Conservation (phyloP, 2,888 invertebrate species). For the Stenodera caucasica region DNA sequence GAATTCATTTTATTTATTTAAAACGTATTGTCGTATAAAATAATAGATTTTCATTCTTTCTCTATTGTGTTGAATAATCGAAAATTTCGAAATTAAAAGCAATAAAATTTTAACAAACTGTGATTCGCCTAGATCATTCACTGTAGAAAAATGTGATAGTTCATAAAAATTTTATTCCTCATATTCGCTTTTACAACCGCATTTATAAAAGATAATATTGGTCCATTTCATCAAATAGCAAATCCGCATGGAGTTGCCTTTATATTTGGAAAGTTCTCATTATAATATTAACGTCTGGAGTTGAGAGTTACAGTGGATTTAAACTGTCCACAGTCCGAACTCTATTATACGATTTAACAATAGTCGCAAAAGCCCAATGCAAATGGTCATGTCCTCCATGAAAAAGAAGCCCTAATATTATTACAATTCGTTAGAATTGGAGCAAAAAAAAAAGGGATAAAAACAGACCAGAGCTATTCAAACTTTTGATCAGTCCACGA, state of each 20-base stretch:
- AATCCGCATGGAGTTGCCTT: too few species aligned
- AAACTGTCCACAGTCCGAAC: background rate
- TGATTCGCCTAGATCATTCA: background rate
- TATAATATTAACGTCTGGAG: background rate
- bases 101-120: background rate
- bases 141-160: background rate
- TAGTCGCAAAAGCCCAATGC: slow-evolving; percentile 14
- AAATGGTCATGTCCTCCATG: slow-evolving; percentile 11
- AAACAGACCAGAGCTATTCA: too few species aligned
- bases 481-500: too few species aligned
- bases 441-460: too few species aligned
- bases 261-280: background rate
- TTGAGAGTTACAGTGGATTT: background rate
- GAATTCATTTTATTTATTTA: background rate
- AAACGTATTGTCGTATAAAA: background rate
- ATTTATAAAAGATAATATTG: too few species aligned
- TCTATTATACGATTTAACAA: slow-evolving; percentile 13
- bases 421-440: slow-evolving; percentile 20
- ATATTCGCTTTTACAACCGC: too few species aligned
- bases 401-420: slow-evolving; percentile 24
- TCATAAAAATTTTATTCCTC: slow-evolving; percentile 5
- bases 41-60: background rate
- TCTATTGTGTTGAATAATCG: background rate
- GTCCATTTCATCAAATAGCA: too few species aligned
- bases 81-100: background rate